These are phyloP conservation scores for Candoia aspera DNA, from an alignment of 2,113 vertebrate species.

Conservation along the genomic window DNA sequence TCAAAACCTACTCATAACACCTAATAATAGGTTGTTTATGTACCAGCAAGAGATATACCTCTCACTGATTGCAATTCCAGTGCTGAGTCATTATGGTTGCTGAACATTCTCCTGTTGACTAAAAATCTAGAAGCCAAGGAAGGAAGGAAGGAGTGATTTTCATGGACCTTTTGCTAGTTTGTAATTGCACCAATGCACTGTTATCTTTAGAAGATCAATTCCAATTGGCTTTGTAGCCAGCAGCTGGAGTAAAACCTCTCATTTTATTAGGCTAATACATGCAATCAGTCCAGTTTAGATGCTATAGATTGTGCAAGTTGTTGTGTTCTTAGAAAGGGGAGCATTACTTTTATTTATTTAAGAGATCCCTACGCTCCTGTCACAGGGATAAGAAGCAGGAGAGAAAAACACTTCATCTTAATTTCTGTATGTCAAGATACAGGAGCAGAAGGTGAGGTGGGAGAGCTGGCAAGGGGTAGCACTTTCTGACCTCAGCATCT, in stretches of 20 bases:
- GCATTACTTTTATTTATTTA: not conserved
- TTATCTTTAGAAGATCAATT: not conserved
- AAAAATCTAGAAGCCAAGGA: not conserved
- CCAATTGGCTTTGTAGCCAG: not conserved
- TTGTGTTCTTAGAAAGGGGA: not conserved
- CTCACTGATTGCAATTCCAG: not conserved
- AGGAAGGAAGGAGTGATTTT: not conserved
- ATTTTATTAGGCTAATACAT: not conserved
- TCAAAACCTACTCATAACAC: not conserved
- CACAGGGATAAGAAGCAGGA: not conserved
- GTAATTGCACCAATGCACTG: not conserved
- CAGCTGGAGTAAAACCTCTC: not conserved
- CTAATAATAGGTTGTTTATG: not conserved
- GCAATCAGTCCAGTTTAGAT: not conserved
- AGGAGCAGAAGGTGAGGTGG: not conserved
- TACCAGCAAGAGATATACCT: not conserved
- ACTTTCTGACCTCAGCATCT: not conserved
- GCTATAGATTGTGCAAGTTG: not conserved
- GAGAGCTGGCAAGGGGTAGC: not conserved
- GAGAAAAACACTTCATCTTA: not conserved
- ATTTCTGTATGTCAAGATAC: not conserved
- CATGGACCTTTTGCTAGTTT: not conserved
- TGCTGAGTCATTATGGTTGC: not conserved
- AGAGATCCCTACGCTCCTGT: not conserved
- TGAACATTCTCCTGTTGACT: not conserved